Evolutionary conservation across 2,797 vertebrate species (phyloP), one percentile per base, ranked within the genome.

Genomic region (Sebastes kiyomatsui): DNA sequence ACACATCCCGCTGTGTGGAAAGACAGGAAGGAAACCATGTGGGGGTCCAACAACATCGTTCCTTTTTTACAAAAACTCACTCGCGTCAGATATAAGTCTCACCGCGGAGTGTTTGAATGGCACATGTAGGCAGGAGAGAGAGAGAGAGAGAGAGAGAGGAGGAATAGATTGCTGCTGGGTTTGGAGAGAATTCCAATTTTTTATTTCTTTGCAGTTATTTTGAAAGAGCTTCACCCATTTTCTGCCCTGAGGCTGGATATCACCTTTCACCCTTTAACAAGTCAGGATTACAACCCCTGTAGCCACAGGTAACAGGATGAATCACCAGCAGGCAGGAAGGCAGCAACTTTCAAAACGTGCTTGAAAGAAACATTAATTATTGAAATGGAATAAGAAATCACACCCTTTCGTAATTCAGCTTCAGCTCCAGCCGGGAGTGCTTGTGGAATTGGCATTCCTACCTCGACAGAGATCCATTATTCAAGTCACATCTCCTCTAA

Each of bases 291-390:
- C 84, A 88, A 33, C 46, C 61, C 20, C 59, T 73, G 28, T 69
- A 76, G 74, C 76, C 58, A 58, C n/a, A 69, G 62, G 67, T 76
- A 80, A 82, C 61, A 80, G n/a, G 72, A 72, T 82, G 64, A 89
- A 88, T 87, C 55, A 72, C 69, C 7, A 42, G 20, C 52, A 58
- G 74, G 38, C 32, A 58, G 72, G 38, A 16, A 75, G 49, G 79
- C 81, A 84, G 75, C 52, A 66, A 61, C 77, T 87, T 82, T 81
- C 60, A 87, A 52, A 84, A 82, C 72, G 30, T 23, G 64, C 77
- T 79, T 33, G 22, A 90, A 73, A 79, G 67, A 42, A 7, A 23
- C 38, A 87, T 90, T 67, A 82, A 91, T 91, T 85, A 87, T 86
- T 75, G 8, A 88, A 67, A 25, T 8, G 12, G 67, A 90, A 82